Evolutionary conservation across 2,888 invertebrate genomes (phyloP).

Genomic region (Thereva nobilitata): DNA sequence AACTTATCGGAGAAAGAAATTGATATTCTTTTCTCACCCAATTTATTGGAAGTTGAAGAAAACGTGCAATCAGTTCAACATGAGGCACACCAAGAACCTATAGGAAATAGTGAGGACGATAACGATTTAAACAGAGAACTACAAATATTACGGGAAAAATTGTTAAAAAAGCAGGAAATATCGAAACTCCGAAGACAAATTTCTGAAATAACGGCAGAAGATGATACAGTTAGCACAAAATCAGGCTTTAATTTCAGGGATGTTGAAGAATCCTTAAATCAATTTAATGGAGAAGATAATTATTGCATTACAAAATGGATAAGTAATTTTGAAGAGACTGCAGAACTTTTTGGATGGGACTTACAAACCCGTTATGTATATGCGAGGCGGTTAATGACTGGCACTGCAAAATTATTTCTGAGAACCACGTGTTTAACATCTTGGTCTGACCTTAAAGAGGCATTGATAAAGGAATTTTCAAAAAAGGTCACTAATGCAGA

Average conservation of each 20-base stretch:
- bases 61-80: background rate
- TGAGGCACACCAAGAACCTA: background rate
- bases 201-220: background rate
- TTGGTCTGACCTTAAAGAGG: background rate
- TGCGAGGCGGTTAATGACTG: background rate
- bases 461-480: background rate
- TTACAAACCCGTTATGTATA: background rate
- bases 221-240: background rate
- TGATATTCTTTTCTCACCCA: background rate
- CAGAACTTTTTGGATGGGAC: background rate
- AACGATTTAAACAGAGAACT: background rate
- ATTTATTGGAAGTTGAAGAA: background rate
- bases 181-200: background rate
- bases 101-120: background rate
- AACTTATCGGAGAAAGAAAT: background rate
- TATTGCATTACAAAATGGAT: background rate
- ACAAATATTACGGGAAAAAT: background rate
- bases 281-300: slow-evolving; percentile 11
- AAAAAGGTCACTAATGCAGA: background rate
- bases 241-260: background rate
- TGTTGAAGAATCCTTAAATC: background rate
- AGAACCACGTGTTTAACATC: background rate
- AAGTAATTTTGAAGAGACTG: background rate
- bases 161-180: background rate
- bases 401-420: background rate